Base-by-base conservation (phyloP, 1,140 invertebrate genomes). In the Meloidogyne hapla region DNA sequence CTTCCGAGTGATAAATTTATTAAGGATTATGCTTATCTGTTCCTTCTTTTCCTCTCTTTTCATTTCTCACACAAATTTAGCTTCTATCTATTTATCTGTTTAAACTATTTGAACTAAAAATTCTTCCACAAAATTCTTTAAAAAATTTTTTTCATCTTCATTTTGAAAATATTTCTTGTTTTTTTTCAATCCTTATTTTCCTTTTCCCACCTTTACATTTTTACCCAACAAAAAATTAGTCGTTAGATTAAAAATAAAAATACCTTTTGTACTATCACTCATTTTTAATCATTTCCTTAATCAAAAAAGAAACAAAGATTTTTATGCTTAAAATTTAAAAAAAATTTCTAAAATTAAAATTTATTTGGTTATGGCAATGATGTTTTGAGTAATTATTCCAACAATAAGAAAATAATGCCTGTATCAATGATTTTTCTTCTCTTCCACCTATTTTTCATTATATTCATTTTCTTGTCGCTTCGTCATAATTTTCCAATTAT, bases 1-100 rank as follows among this genome's bases (percentile, higher is more conserved):
- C n/a, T 56, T 56, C 48, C 48, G 48, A 69, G 67, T 25, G 67
- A 69, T 48, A 33, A 67, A 0, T 21, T 67, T 38, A 67, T 23
- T n/a, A 18, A 33, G 6, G 23, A 4, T 18, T 6, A 6, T 13
- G 1, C 4, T 48, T 18, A 18, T 48, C 15, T 18, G 6, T 56
- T 4, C n/a, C 12, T 21, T 56, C n/a, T 56, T 56, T 9, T 56
- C 48, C n/a, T 18, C 15, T 48, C 18, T 56, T 56, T n/a, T 21
- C n/a, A 56, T n/a, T 56, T 56, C 48, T 56, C 18, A 56, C 48
- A 56, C 18, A 56, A 23, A 8, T 1, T 12, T 21, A 68, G n/a
- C 66, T 68, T 68, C 66, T 68, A 40, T 23, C 9, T 33, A 23
- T 25, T 6, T 28, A 21, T 69, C 28, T 38, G 28, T 69, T 48